Percentiles rank a stretch among this genome's conserved stretches.
These are phyloP conservation scores for Tragelaphus scriptus DNA, from an alignment of 2,113 vertebrate genomes.

Conservation along the genomic window DNA sequence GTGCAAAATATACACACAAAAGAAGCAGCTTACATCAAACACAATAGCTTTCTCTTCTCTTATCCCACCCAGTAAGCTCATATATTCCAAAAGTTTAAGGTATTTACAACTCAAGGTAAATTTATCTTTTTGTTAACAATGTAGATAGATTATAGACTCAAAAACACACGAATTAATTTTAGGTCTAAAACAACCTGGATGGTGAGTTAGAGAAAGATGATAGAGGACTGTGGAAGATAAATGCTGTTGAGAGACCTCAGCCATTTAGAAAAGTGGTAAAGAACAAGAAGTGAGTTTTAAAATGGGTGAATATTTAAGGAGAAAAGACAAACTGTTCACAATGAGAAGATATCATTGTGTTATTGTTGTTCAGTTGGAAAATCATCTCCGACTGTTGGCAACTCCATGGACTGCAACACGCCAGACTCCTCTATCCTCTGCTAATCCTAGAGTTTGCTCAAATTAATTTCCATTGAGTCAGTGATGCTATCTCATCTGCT, in stretches of 20 bases:
- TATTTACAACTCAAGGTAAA: background rate
- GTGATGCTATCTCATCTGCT: background rate
- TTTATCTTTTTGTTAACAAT: background rate
- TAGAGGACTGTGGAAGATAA: background rate
- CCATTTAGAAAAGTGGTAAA: background rate
- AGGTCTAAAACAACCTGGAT: background rate
- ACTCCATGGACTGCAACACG: background rate
- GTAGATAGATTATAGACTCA: background rate
- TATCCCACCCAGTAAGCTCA: background rate
- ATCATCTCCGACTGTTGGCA: background rate
- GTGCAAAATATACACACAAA: background rate
- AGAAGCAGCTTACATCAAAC: background rate
- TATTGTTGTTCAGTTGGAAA: background rate
- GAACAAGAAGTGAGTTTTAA: background rate
- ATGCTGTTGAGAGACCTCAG: background rate
- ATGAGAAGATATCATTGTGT: background rate
- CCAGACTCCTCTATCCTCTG: background rate
- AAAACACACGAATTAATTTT: background rate
- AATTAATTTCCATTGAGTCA: background rate
- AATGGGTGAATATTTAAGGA: background rate
- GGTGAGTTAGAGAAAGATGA: background rate
- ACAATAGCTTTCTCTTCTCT: background rate
- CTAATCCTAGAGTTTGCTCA: background rate
- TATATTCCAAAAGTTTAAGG: background rate
- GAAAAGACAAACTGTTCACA: background rate